Conservation (phyloP, 2,888 invertebrate genomes). For the Drosophila histrio region DNA sequence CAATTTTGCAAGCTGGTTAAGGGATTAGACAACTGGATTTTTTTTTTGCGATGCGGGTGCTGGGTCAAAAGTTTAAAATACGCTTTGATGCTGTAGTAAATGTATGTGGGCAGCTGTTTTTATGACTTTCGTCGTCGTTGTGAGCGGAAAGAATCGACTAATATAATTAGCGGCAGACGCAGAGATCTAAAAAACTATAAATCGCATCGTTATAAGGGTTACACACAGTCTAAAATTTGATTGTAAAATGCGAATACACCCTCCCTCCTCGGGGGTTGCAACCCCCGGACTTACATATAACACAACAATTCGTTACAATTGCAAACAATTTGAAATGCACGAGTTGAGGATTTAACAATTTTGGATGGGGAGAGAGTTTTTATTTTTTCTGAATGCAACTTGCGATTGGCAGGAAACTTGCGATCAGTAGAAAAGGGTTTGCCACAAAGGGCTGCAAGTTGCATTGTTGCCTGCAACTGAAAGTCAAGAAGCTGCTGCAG, state of each 20-base stretch:
- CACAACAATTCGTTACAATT: conserved; percentile 71
- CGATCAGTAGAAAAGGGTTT: conserved; percentile 12
- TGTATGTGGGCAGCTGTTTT: conserved; percentile 76
- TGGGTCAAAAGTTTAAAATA: conserved; percentile 24
- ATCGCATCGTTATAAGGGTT: conserved; percentile 56
- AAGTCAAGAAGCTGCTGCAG: conserved; percentile 77
- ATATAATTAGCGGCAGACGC: conserved; percentile 68
- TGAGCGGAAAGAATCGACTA: conserved; percentile 40
- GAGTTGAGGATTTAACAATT: conserved; percentile 55
- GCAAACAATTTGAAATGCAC: conserved; percentile 63
- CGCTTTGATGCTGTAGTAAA: neutral
- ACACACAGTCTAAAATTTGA: conserved; percentile 20
- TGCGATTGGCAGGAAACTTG: conserved; percentile 51
- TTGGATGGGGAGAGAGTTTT: conserved; percentile 11
- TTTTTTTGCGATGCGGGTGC: conserved; percentile 57
- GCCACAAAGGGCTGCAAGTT: conserved; percentile 27
- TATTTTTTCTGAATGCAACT: conserved; percentile 58
- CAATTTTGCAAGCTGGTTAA: conserved; percentile 20
- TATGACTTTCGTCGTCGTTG: conserved; percentile 58
- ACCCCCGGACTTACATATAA: neutral
- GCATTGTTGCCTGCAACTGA: conserved; percentile 50
- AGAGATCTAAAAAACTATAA: conserved; percentile 26
- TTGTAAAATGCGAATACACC: conserved; percentile 27
- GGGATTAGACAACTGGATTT: conserved; percentile 26
- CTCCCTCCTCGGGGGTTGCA: conserved; percentile 27